phyloP scores from a whole-genome alignment of 2,113 vertebrate species.

The Lophius piscatorius region DNA sequence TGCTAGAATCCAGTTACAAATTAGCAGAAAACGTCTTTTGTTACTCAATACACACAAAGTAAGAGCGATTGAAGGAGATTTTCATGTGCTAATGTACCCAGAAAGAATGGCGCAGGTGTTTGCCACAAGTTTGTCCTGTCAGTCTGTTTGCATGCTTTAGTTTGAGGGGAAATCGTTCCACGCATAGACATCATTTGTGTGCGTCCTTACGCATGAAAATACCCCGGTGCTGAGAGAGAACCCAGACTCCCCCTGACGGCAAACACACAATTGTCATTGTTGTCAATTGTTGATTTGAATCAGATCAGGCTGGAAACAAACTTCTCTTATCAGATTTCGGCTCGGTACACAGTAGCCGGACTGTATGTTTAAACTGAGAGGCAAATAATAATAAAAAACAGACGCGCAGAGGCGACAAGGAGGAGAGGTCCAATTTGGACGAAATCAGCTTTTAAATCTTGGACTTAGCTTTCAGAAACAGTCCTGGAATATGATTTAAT shows the following conservation, averaged over 20 bases:
- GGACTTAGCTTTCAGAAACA: too few species aligned
- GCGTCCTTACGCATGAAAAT: constrained; percentile 46
- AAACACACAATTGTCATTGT: constrained; percentile 43
- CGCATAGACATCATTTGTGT: background rate
- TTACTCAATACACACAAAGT: constrained; percentile 57
- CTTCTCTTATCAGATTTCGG: constrained; percentile 48
- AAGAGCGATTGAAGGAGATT: constrained; percentile 32
- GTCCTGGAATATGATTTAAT: background rate
- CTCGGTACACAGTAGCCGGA: constrained; percentile 40
- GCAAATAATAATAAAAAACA: constrained; percentile 35
- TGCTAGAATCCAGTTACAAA: constrained; percentile 56
- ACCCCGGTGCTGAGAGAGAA: background rate
- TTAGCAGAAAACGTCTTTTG: constrained; percentile 56
- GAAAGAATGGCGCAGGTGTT: constrained; percentile 63
- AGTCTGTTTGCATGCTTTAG: constrained; percentile 13
- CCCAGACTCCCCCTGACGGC: background rate
- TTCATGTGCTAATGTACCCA: constrained; percentile 63
- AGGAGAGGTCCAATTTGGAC: too few species aligned
- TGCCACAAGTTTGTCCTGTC: constrained; percentile 40
- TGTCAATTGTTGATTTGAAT: constrained; percentile 59
- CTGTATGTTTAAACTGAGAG: constrained; percentile 12
- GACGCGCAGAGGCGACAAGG: background rate
- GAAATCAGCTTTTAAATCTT: too few species aligned
- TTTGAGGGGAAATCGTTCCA: constrained; percentile 7
- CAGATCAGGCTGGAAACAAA: constrained; percentile 46